Conservation (phyloP, 1,140 invertebrate genomes). For the Euura saliciscinereae region DNA sequence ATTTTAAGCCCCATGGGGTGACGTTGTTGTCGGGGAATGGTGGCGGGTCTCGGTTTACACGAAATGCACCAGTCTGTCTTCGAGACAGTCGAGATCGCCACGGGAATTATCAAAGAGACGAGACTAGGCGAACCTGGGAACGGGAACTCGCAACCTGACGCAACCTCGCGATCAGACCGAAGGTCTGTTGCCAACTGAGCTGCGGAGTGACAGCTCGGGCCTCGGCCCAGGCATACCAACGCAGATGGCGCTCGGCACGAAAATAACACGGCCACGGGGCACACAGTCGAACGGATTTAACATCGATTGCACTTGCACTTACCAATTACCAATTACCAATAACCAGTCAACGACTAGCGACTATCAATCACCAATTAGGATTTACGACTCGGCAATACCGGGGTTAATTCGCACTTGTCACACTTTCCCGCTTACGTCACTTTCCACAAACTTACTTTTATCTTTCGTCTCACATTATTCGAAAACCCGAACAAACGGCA, state of each 20-base stretch:
- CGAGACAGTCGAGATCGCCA: conserved; percentile 7
- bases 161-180: conserved; percentile 33
- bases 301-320: not conserved
- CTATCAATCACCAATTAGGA: too few relatives aligned
- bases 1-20: conserved; percentile 42
- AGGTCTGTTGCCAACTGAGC: conserved; percentile 60
- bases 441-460: too few relatives aligned
- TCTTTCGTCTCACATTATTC: too few relatives aligned
- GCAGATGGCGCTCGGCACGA: not conserved
- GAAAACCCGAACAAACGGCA: too few relatives aligned
- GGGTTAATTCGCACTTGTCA: too few relatives aligned
- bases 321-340: not conserved
- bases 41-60: not conserved
- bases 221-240: conserved; percentile 30
- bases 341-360: too few relatives aligned
- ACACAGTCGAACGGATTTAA: not conserved
- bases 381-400: too few relatives aligned
- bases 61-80: conserved; percentile 11
- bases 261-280: not conserved
- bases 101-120: conserved; percentile 12
- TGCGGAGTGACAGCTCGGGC: conserved; percentile 46
- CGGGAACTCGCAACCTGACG: not conserved
- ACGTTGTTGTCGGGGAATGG: not conserved
- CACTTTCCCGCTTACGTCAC: too few relatives aligned
- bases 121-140: conserved; percentile 18